A percentile compares a stretch with the other conserved stretches of the same genome.
phyloP scores from a whole-genome alignment of 2,888 invertebrate species.

The Ophion ellenae region DNA sequence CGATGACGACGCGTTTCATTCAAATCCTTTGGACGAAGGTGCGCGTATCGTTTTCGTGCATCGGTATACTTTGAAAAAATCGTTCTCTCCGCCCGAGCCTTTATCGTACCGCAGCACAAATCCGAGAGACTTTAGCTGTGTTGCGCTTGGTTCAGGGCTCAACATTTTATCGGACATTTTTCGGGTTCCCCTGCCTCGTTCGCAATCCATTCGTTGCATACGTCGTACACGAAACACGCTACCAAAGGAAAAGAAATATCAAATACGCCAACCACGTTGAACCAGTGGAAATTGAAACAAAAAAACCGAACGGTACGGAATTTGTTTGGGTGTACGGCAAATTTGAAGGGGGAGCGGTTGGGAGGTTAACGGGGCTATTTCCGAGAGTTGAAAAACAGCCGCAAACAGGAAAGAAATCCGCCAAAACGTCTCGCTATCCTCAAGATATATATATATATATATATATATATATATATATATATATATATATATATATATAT shows the following conservation, averaged over 20 bases:
- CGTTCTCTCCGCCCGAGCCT: not conserved
- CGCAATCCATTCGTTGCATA: not conserved
- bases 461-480: not conserved
- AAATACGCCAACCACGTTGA: too few species aligned
- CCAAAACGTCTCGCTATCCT: constrained; percentile 32
- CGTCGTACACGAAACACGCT: too few species aligned
- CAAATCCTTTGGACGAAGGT: constrained; percentile 58
- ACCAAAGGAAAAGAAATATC: too few species aligned
- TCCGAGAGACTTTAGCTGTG: not conserved
- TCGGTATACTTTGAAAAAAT: constrained; percentile 23
- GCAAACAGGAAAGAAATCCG: too few species aligned
- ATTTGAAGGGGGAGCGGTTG: too few species aligned
- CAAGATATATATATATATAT: not conserved
- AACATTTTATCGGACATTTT: constrained; percentile 50
- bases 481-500: not conserved
- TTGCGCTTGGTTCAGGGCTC: not conserved
- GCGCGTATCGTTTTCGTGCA: not conserved
- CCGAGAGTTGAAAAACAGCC: too few species aligned
- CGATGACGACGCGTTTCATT: constrained; percentile 60
- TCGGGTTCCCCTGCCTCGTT: not conserved
- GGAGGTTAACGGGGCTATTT: too few species aligned
- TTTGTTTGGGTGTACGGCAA: too few species aligned
- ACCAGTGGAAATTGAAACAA: too few species aligned
- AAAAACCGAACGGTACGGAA: too few species aligned
- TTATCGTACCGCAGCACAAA: constrained; percentile 8